These are phyloP conservation scores for Eristalinus sepulchralis DNA, from an alignment of 2,888 invertebrate genomes.

Conservation along the genomic window DNA sequence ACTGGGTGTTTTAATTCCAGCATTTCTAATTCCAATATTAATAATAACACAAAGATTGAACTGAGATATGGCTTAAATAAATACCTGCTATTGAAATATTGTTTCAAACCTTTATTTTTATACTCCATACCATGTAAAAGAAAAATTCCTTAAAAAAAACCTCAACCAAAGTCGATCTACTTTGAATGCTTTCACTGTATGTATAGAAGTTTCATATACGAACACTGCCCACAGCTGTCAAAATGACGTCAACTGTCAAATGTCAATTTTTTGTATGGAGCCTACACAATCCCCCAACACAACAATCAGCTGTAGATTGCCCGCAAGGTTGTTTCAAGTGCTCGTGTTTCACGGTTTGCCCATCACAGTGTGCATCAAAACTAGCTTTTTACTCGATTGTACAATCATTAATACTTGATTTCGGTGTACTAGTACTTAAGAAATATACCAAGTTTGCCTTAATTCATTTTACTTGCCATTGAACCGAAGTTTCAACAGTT, in stretches of 20 bases:
- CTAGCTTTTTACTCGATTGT: not conserved
- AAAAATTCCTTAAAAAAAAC: too few species aligned
- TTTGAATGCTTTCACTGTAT: conserved; percentile 3
- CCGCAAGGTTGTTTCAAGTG: not conserved
- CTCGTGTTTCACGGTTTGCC: conserved; percentile 10
- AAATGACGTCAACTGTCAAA: conserved; percentile 35
- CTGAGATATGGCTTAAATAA: too few species aligned
- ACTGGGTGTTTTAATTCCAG: too few species aligned
- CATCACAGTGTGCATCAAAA: not conserved
- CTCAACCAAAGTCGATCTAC: too few species aligned
- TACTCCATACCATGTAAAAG: too few species aligned
- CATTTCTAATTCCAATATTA: too few species aligned
- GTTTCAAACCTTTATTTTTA: too few species aligned
- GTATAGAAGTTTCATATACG: not conserved
- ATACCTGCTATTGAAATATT: too few species aligned
- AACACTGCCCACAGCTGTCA: not conserved
- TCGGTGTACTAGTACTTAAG: conserved; percentile 12
- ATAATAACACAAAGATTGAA: too few species aligned
- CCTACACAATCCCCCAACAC: not conserved
- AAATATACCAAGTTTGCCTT: not conserved
- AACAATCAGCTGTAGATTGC: conserved; percentile 28
- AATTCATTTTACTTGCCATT: not conserved
- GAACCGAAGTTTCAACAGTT: not conserved
- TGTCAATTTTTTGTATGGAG: not conserved
- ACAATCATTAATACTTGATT: conserved; percentile 16